A percentile compares a stretch with the other conserved stretches of the same genome.
Evolutionary conservation across 2,888 invertebrate species (phyloP).

Genomic region (Tenthredo livida): DNA sequence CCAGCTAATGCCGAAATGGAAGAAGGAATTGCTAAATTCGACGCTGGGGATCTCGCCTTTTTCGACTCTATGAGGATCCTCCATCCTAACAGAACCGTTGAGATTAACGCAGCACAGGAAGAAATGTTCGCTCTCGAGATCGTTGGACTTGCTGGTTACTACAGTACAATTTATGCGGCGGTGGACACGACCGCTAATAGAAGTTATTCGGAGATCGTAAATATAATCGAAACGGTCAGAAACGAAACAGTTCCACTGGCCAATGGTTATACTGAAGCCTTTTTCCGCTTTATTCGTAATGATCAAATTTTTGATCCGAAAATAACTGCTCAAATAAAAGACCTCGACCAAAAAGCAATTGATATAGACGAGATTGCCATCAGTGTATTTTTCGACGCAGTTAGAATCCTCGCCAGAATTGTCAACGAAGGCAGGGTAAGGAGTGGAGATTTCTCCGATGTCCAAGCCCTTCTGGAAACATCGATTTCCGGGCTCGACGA

Average conservation of each 20-base stretch:
- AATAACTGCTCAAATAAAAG: background rate
- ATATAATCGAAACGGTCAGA: background rate
- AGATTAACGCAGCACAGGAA: background rate
- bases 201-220: background rate
- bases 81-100: background rate
- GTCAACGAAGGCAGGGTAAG: background rate
- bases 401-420: background rate
- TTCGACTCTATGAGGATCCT: background rate
- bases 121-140: background rate
- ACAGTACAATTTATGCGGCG: background rate
- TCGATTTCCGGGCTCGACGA: background rate
- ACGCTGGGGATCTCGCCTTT: background rate
- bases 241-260: background rate
- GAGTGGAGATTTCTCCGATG: background rate
- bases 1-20: background rate
- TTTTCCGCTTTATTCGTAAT: background rate
- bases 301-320: background rate
- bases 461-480: background rate
- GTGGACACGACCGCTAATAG: background rate
- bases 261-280: background rate
- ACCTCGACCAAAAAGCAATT: background rate
- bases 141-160: background rate
- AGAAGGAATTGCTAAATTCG: background rate
- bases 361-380: background rate
- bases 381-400: background rate